Evolutionary conservation across 2,113 vertebrate species (phyloP).

Genomic region (Barbus barbus): DNA sequence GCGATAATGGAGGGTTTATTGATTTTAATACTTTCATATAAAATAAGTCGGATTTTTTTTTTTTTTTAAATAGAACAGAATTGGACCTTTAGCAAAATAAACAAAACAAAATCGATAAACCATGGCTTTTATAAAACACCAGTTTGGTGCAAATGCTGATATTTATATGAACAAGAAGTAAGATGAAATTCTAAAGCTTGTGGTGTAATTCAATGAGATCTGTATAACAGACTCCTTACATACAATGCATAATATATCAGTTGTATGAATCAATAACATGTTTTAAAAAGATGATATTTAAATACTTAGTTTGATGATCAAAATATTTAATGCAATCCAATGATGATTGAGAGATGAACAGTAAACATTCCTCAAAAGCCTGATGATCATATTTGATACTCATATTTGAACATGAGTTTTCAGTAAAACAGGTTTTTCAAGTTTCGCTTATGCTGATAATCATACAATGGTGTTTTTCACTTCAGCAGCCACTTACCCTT

Average conservation of each 20-base stretch:
- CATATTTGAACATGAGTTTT: not conserved
- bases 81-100: not conserved
- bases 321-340: too few species aligned
- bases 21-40: not conserved
- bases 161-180: not conserved
- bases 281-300: not conserved
- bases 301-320: too few species aligned
- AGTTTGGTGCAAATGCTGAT: not conserved
- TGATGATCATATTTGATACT: too few species aligned
- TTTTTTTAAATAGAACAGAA: not conserved
- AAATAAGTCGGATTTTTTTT: not conserved
- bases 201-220: not conserved
- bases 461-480: not conserved
- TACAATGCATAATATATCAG: too few species aligned
- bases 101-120: too few species aligned
- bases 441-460: not conserved
- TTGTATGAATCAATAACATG: too few species aligned
- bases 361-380: too few species aligned
- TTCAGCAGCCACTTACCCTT: not conserved
- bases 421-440: not conserved
- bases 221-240: too few species aligned
- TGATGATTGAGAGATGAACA: too few species aligned
- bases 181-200: not conserved
- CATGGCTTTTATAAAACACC: not conserved
- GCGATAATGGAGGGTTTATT: not conserved